Conservation (phyloP, 2,113 vertebrate species). For the Herpailurus yagouaroundi region DNA sequence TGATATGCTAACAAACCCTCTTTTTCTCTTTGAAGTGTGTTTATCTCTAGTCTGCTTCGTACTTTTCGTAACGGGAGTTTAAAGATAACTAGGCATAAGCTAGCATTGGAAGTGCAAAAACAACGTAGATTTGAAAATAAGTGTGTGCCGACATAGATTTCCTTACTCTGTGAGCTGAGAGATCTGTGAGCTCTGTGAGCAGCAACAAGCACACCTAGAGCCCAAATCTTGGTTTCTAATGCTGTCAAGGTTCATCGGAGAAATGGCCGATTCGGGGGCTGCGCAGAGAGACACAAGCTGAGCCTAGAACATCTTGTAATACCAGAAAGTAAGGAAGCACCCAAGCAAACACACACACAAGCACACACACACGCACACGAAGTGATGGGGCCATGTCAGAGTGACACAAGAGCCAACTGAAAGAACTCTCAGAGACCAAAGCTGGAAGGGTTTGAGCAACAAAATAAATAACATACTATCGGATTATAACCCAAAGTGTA, state of each 20-base stretch:
- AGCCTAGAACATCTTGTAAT: background rate
- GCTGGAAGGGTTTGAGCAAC: slow-evolving; percentile 3
- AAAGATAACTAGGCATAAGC: slow-evolving; percentile 23
- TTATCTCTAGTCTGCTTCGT: background rate
- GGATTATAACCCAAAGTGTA: background rate
- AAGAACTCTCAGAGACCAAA: background rate
- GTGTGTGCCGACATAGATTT: background rate
- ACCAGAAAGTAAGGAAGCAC: slow-evolving; percentile 25
- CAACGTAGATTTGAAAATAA: slow-evolving; percentile 37
- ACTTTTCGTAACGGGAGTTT: background rate
- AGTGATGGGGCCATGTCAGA: background rate
- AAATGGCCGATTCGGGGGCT: background rate
- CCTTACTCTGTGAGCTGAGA: background rate
- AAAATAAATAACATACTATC: background rate
- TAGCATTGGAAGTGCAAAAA: slow-evolving; percentile 4
- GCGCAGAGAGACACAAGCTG: background rate
- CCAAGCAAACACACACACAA: background rate
- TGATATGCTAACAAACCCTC: background rate
- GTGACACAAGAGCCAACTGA: background rate
- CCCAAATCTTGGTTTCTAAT: slow-evolving; percentile 32
- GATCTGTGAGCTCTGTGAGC: background rate
- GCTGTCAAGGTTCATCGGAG: background rate
- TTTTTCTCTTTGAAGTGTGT: background rate
- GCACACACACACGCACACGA: background rate
- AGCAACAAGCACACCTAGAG: background rate